Evolutionary conservation across 2,888 invertebrate species (phyloP).

Genomic region (Balanococcus diminutus): DNA sequence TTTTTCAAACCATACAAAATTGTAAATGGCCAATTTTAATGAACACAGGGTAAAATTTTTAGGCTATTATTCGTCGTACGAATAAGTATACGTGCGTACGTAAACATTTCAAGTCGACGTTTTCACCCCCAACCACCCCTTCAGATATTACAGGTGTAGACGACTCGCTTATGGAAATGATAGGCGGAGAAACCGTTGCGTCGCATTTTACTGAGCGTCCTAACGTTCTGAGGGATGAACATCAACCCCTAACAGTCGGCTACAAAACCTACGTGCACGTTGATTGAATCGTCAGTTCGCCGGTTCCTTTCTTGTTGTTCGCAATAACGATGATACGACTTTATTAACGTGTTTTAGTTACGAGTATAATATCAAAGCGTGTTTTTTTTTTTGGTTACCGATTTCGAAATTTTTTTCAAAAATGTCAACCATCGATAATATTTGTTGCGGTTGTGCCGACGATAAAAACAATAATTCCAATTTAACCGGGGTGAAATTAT

Average conservation of each 20-base stretch:
- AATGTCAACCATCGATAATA: constrained; percentile 1
- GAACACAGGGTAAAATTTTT: not conserved
- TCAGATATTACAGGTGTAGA: not conserved
- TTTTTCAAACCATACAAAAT: too few relatives aligned
- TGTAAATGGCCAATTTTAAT: not conserved
- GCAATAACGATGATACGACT: not conserved
- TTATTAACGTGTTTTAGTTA: not conserved
- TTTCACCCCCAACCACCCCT: not conserved
- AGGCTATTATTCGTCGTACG: not conserved
- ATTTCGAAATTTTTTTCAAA: not conserved
- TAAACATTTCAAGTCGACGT: not conserved
- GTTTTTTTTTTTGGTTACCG: not conserved
- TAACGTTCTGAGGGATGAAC: not conserved
- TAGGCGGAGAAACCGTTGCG: constrained; percentile 19
- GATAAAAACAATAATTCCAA: not conserved
- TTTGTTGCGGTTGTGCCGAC: constrained; percentile 34
- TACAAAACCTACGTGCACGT: constrained; percentile 28
- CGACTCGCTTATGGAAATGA: not conserved
- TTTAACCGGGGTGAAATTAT: constrained; percentile 6
- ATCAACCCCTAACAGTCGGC: constrained; percentile 24
- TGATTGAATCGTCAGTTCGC: not conserved
- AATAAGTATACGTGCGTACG: not conserved
- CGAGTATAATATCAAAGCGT: not conserved
- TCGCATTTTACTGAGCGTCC: constrained; percentile 2
- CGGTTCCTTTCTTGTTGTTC: not conserved